Percentiles rank a stretch among this genome's conserved stretches.
phyloP scores from a whole-genome alignment of 2,888 invertebrate species.

The Torymus auratus region DNA sequence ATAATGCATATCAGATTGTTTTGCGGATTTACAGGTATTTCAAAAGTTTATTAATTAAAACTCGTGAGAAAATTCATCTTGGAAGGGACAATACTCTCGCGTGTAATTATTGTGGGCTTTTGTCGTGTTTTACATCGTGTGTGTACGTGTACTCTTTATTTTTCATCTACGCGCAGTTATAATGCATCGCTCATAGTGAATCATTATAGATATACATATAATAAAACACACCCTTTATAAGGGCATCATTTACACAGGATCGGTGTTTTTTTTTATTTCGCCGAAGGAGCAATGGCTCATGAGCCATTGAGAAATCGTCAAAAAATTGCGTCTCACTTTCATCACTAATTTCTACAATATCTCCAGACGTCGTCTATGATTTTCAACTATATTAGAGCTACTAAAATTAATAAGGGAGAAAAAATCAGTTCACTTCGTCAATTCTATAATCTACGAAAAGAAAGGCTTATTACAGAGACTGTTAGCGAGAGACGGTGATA shows the following conservation, averaged over 20 bases:
- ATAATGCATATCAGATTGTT: conserved; percentile 45
- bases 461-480: conserved; percentile 36
- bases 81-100: conserved; percentile 46
- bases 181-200: conserved; percentile 42
- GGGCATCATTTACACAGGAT: conserved; percentile 6
- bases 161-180: conserved; percentile 27
- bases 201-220: conserved; percentile 47
- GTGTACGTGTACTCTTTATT: conserved; percentile 26
- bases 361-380: background rate
- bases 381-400: conserved; percentile 19
- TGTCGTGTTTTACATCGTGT: conserved; percentile 29
- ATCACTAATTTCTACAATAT: conserved; percentile 30
- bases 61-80: conserved; percentile 44
- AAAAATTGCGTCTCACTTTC: conserved; percentile 25
- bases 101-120: conserved; percentile 12
- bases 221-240: conserved; percentile 36
- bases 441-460: conserved; percentile 29
- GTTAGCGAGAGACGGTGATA: conserved; percentile 10
- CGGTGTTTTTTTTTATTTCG: conserved; percentile 17
- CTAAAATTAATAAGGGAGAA: conserved; percentile 21
- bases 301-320: conserved; percentile 17
- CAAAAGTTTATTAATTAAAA: conserved; percentile 44
- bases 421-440: conserved; percentile 33
- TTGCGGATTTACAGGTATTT: conserved; percentile 50
- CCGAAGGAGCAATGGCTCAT: conserved; percentile 32